A percentile compares a stretch with the other conserved stretches of the same genome.
These are phyloP conservation scores for Numida meleagris DNA, from an alignment of 2,113 vertebrate genomes.

Conservation along the genomic window DNA sequence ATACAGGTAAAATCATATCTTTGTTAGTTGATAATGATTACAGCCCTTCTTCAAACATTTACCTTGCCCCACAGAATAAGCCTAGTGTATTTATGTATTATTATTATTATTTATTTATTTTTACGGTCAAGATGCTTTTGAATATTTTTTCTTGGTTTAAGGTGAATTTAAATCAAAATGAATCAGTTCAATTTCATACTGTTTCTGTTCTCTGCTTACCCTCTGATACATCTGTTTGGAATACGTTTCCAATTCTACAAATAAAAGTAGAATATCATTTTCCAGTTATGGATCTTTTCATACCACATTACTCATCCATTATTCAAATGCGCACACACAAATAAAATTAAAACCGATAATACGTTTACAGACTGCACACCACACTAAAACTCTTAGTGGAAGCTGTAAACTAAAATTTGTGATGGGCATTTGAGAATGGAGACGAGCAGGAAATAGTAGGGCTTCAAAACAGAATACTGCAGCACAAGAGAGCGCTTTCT, in stretches of 20 bases:
- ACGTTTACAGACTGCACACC: background rate
- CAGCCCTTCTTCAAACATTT: background rate
- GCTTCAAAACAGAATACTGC: slow-evolving; percentile 22
- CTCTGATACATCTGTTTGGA: background rate
- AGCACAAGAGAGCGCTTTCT: slow-evolving; percentile 41
- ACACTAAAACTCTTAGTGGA: background rate
- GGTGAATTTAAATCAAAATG: background rate
- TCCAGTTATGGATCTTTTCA: background rate
- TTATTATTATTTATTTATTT: background rate
- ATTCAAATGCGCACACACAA: background rate
- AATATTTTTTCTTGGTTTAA: background rate
- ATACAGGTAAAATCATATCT: background rate
- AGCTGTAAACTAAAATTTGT: background rate
- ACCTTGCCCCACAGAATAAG: background rate
- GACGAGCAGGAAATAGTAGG: background rate
- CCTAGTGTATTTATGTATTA: background rate
- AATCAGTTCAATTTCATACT: background rate
- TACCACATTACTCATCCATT: background rate
- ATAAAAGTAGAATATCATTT: background rate
- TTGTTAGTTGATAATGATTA: background rate
- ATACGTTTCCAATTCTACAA: background rate
- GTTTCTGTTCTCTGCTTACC: background rate
- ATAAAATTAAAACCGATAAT: background rate
- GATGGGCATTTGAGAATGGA: slow-evolving; percentile 38
- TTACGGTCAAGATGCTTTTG: background rate